Base-by-base conservation (phyloP, 2,113 vertebrate species). In the Trichomycterus rosablanca region DNA sequence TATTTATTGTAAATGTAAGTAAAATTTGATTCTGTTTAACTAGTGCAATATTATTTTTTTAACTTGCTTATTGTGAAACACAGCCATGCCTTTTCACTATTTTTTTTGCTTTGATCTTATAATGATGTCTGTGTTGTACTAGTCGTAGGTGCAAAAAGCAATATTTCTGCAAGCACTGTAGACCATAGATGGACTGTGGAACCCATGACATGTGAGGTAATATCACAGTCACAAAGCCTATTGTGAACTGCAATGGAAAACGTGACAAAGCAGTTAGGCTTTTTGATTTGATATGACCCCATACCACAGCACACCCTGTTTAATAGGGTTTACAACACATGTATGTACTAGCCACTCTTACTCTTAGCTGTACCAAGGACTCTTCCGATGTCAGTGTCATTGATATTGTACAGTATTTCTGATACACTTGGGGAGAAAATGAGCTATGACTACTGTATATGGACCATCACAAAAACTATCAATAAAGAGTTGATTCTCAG, bases 381-480 rank as follows among this genome's bases (percentile, higher is more conserved):
- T 67, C 55, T 55, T 67, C 63, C 58, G 54, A 51, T 44, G 72
- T 73, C 57, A 70, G 43, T 74, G 72, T 74, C 67, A 70, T 74
- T 59, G 72, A 66, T 70, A 74, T 70, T 74, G 72, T 74, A 70
- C 72, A 74, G 72, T 70, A 74, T 74, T 74, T 67, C 67, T 57
- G 42, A 72, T 58, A 63, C 59, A 63, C 64, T 72, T 72, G 63
- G 59, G 24, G 48, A 63, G 34, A n/a, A 53, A 44, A 45, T 40
- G 15, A 54, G 15, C 48, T 71, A 56, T 60, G 45, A 71, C 49
- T 63, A 59, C 44, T 72, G 40, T 67, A 63, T 53, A 59, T 53
- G 53, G 59, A 67, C 53, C 54, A 67, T 54, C 59, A 72, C 46
- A 40, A 61, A 66, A 57, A 45, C 26, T 6, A 66, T 60, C 37